Base-by-base conservation (phyloP, 2,888 invertebrate species). In the Drosophila trichaetosa region DNA sequence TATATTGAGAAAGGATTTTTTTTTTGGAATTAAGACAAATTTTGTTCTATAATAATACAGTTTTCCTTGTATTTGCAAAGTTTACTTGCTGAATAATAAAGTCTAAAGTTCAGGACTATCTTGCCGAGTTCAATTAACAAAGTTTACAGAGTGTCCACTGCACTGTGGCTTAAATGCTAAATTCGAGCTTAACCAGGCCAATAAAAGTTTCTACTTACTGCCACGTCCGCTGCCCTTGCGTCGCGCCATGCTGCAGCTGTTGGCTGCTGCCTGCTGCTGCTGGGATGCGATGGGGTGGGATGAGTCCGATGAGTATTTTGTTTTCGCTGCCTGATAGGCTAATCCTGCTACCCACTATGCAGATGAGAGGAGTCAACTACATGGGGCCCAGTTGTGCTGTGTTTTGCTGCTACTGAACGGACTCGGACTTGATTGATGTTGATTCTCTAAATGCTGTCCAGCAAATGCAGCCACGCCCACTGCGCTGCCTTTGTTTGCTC, bases 171-270 rank as follows among this genome's bases (percentile, higher is more conserved):
- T 57, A 57, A 40, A 29, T n/a, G 33, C 8, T 29, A 18, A 49
- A 29, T 29, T 27, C 5, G 27, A 29, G 27, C 27, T 36, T 34
- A 36, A 31, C n/a, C 34, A 36, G 40, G 36, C 51, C 13, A 34
- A 36, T 51, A 52, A 40, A 4, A 21, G 31, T n/a, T 52, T 52
- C 1, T 69, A 91, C 91, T 91, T 86, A 91, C 91, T 91, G 80
- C 91, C 91, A 87, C 91, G 87, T 62, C 89, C 89, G 88, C 89
- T 89, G 77, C 91, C 91, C 79, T 83, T 91, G 80, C 91, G 91
- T 73, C 91, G 82, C 66, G 91, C 91, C 91, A 91, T 91, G 40
- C 48, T 66, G 42, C 36, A 10, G 52, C 18, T 53, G 49, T 49
- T 34, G 24, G 16, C 13, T 36, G 27, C 5, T 57, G 24, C 27